A percentile compares a stretch with the other conserved stretches of the same genome.
Evolutionary conservation across 2,797 vertebrate species (phyloP).

Genomic region (Danio jaintianensis): DNA sequence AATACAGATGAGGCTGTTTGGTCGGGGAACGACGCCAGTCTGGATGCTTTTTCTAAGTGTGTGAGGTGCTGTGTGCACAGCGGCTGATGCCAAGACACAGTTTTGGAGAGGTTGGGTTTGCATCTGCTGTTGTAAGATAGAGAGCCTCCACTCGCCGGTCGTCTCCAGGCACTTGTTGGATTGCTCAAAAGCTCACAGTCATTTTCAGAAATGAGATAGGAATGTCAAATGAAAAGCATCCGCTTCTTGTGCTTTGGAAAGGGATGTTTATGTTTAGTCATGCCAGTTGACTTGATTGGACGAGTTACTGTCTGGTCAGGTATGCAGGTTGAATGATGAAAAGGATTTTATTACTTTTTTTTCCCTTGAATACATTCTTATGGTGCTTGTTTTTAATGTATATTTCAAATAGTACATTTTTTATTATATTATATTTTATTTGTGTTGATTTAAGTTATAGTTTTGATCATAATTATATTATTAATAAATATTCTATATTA

Average conservation of each 20-base stretch:
- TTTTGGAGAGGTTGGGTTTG: slow-evolving; percentile 36
- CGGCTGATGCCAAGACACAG: slow-evolving; percentile 21
- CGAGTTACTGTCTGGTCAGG: background rate
- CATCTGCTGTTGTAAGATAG: slow-evolving; percentile 53
- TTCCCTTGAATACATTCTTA: too few species aligned
- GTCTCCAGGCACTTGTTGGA: slow-evolving; percentile 39
- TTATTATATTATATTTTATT: too few species aligned
- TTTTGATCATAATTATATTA: too few species aligned
- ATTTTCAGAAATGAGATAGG: slow-evolving; percentile 43
- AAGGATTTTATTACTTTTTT: too few species aligned
- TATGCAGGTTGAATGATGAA: too few species aligned
- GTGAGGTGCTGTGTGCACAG: slow-evolving; percentile 31
- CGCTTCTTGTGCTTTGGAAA: background rate
- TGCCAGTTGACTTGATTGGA: background rate
- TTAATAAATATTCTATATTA: too few species aligned
- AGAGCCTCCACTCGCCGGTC: slow-evolving; percentile 13
- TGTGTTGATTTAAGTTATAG: too few species aligned
- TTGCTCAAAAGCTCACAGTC: slow-evolving; percentile 33
- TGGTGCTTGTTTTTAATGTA: too few species aligned
- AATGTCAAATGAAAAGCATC: slow-evolving; percentile 30
- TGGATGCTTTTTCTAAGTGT: slow-evolving; percentile 36
- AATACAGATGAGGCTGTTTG: slow-evolving; percentile 25
- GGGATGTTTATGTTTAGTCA: background rate
- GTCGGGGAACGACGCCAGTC: background rate
- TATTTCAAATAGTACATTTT: too few species aligned